These are phyloP conservation scores for Macaca nemestrina DNA, from an alignment of 2,113 vertebrate species.

Conservation along the genomic window DNA sequence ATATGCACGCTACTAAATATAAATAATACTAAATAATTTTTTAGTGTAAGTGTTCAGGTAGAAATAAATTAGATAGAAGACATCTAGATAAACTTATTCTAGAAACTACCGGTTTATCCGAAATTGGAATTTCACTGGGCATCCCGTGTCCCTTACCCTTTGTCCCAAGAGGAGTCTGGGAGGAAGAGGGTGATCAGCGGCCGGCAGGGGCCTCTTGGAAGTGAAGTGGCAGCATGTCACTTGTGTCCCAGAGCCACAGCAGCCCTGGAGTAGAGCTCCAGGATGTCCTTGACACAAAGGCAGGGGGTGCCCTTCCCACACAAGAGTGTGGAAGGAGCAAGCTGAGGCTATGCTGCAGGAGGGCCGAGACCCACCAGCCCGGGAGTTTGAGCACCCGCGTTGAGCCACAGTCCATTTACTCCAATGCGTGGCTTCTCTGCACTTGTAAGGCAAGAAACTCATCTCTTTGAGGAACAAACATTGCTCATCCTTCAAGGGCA, in stretches of 20 bases:
- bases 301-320: background rate
- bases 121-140: background rate
- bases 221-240: fast-evolving
- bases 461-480: background rate
- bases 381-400: fast-evolving
- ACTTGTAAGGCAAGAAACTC: background rate
- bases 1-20: background rate
- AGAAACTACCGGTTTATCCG: background rate
- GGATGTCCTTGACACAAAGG: background rate
- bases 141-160: background rate
- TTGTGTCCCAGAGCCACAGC: background rate
- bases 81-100: background rate
- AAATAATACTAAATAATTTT: background rate
- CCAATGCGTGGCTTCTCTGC: background rate
- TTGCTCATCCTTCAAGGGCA: background rate
- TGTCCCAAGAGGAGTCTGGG: background rate
- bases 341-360: background rate
- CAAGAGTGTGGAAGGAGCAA: background rate
- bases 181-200: background rate
- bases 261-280: background rate
- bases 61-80: background rate
- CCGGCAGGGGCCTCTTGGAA: background rate
- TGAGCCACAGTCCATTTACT: fast-evolving
- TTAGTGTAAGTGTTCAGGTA: background rate
- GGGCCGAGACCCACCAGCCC: background rate